Evolutionary conservation across 1,140 invertebrate genomes (phyloP), one percentile per base, ranked within the genome.

Genomic region (Medauroidea extradentata): DNA sequence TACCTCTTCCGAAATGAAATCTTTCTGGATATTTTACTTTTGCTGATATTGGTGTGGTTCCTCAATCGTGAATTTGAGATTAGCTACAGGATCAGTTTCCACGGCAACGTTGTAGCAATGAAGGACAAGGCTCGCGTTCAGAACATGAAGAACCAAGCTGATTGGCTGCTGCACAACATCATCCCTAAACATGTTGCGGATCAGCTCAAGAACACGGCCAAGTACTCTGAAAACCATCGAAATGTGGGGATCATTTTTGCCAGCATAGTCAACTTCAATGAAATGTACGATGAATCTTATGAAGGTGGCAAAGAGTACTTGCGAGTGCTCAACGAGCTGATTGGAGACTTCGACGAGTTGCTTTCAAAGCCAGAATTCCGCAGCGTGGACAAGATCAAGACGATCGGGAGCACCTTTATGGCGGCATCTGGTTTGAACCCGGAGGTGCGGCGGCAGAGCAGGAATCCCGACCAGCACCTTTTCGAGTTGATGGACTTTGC

Each of bases 391-490:
- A 99, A 99, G 75, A 98, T 99, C 59, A 99, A 99, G 73, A 98
- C 96, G 0, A 98, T 98, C 59, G 96, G 95, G 3, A 91, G 91
- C 61, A 96, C 94, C 0, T 98, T 96, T 65, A 99, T 99, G 96
- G 95, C 94, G 2, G 96, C 96, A 0, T 94, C 93, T 58, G 96
- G 96, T 0, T 73, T 98, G 14, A 94, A 96, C 76, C 88, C 90
- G 0, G 80, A 85, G 59, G 78, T 85, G 60, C 66, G 80, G 4
- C 62, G 66, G 25, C 44, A 69, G 19, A 81, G 79, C 59, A 79
- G 83, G 0, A 79, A 88, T 50, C 81, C 85, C 0, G 75, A 91
- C 65, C 83, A 87, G 41, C 94, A 97, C 73, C 77, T 97, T 1
- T 89, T 87, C 69, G 87, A 91, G 21, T 73, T 96, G 0, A 84